These are phyloP conservation scores for Shinisaurus crocodilurus DNA, from an alignment of 2,113 vertebrate species.

Conservation along the genomic window DNA sequence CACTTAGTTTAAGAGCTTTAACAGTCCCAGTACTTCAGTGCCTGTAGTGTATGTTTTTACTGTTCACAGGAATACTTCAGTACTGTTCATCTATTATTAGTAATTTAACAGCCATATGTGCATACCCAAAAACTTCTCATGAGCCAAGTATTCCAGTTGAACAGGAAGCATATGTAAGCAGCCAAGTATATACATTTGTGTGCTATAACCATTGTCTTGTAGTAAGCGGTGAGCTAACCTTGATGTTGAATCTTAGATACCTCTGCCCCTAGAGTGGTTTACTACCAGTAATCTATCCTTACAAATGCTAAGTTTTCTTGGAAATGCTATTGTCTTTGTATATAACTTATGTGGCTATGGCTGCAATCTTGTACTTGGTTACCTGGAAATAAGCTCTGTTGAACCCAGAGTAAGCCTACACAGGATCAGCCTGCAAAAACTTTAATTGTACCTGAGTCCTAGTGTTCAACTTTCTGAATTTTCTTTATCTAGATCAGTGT, in stretches of 20 bases:
- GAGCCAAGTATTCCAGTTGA: neutral
- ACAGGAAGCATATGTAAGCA: neutral
- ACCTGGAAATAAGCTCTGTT: neutral
- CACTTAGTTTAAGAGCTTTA: neutral
- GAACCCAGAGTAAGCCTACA: neutral
- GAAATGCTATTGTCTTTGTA: neutral
- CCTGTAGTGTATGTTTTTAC: neutral
- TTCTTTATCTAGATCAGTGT: too few species aligned
- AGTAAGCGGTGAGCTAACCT: neutral
- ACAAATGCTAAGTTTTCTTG: neutral
- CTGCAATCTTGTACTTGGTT: neutral
- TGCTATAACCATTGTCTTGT: neutral
- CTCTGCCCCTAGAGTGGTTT: neutral
- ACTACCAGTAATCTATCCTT: neutral
- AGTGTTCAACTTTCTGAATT: neutral
- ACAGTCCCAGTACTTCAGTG: neutral
- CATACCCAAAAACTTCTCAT: neutral
- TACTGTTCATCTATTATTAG: neutral
- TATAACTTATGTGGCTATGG: neutral
- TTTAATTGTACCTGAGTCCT: neutral
- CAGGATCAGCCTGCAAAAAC: neutral
- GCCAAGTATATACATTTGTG: neutral
- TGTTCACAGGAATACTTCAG: neutral
- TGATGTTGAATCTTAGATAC: neutral
- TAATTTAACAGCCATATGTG: constrained; percentile 1